Base-by-base conservation (phyloP, 2,797 vertebrate species). In the Eremophila alpestris region DNA sequence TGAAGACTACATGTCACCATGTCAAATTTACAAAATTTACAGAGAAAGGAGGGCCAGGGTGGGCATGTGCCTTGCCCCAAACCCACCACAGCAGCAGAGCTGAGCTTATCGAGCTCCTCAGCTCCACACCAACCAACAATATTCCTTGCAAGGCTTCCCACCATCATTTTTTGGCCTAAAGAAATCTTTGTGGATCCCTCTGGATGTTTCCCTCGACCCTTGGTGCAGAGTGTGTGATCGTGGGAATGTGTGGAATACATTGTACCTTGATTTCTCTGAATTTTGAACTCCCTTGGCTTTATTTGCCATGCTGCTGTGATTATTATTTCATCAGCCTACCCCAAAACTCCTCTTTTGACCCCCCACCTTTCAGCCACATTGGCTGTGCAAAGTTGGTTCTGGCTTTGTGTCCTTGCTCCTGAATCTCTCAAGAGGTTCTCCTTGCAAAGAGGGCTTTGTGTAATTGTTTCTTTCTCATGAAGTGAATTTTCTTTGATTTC, bases 61-160 rank as follows among this genome's bases (percentile, higher is more conserved):
- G 27, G 27, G 18, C 19, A 10, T 0, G 0, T 20, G 21, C 30
- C 24, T 85, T 55, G 21, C 4, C 10, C 32, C 52, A 29, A 3
- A 6, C 32, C 32, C 52, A 24, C 24, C 55, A 17, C 1, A 55
- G 38, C 17, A 85, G 30, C 19, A 79, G 7, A 79, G 16, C 16
- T 23, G 36, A 70, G 13, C 19, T 76, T 41, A 58, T 24, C 5
- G 3, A 40, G 16, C n/a, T 58, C 51, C 26, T 60, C 52, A 64
- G 27, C 20, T 83, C 55, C n/a, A 6, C 30, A 24, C 23, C 36
- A 85, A 48, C 29, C 14, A 56, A 9, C 16, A 67, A 2, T 9
- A 16, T 4, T 29, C 54, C 38, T 56, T 64, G 34, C 18, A 67
- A 67, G 36, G 6, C 11, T 10, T 81, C 22, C 45, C 26, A 46